phyloP scores from a whole-genome alignment of 2,888 invertebrate genomes.

The Cynaeus angustus region DNA sequence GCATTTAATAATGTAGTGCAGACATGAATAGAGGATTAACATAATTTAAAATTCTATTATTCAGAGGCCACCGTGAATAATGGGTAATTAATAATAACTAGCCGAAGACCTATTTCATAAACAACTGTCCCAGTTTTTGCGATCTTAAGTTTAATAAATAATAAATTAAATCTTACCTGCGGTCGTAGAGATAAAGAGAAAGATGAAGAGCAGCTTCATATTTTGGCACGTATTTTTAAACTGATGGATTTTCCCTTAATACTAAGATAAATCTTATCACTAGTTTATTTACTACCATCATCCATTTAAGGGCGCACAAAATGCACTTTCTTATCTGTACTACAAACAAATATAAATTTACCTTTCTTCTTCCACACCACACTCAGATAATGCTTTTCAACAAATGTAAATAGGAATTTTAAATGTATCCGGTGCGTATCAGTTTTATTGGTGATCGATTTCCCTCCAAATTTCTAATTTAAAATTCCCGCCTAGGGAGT shows the following conservation, averaged over 20 bases:
- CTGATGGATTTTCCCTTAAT: slow-evolving; percentile 10
- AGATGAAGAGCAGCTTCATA: slow-evolving; percentile 15
- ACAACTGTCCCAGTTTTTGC: slow-evolving; percentile 31
- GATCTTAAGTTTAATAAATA: slow-evolving; percentile 5
- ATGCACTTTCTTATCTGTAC: slow-evolving; percentile 50
- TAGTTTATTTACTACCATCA: slow-evolving; percentile 43
- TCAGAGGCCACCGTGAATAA: slow-evolving; percentile 55
- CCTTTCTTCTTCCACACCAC: slow-evolving; percentile 33
- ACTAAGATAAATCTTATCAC: slow-evolving; percentile 29
- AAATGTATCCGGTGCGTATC: slow-evolving; percentile 49
- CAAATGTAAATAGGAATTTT: slow-evolving; percentile 51
- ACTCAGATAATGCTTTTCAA: slow-evolving; percentile 46
- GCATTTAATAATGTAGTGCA: slow-evolving; percentile 50
- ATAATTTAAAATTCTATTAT: slow-evolving; percentile 61
- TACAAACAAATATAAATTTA: slow-evolving; percentile 44
- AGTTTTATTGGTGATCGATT: slow-evolving; percentile 44
- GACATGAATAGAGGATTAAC: slow-evolving; percentile 56
- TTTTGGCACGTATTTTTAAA: slow-evolving; percentile 23
- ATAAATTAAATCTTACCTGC: slow-evolving; percentile 30
- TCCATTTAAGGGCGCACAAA: slow-evolving; percentile 52
- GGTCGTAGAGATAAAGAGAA: background rate
- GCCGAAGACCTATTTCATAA: slow-evolving; percentile 34
- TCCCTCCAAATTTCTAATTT: slow-evolving; percentile 44
- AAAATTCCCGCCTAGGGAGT: slow-evolving; percentile 24
- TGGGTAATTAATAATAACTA: slow-evolving; percentile 48